These are phyloP conservation scores for Syngnathoides biaculeatus DNA, from an alignment of 2,113 vertebrate genomes.

Conservation along the genomic window DNA sequence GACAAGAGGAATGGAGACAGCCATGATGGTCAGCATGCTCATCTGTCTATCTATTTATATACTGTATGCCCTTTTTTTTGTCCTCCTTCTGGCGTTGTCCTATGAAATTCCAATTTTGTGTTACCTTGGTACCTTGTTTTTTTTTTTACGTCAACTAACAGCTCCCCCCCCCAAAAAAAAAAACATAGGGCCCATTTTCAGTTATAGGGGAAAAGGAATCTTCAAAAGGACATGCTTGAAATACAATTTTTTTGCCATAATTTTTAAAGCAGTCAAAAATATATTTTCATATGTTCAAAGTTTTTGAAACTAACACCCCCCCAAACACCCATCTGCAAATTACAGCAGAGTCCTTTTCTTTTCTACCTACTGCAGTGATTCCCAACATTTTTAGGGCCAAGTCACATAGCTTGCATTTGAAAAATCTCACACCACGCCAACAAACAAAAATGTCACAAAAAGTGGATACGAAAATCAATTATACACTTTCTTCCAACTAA, in stretches of 20 bases:
- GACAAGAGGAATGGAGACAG: constrained; percentile 94
- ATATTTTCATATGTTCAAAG: too few species aligned
- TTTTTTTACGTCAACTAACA: neutral
- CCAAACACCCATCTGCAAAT: too few species aligned
- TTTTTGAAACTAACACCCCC: too few species aligned
- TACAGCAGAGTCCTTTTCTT: too few species aligned
- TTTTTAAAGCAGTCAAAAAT: too few species aligned
- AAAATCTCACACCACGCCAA: too few species aligned
- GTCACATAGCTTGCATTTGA: too few species aligned
- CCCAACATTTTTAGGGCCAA: too few species aligned
- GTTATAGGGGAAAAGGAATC: neutral
- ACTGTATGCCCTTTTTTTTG: neutral
- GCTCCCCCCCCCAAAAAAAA: neutral
- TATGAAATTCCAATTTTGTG: neutral
- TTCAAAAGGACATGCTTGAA: neutral
- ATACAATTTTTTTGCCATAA: neutral
- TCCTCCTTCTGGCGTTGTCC: neutral
- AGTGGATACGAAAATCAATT: too few species aligned
- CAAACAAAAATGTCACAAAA: too few species aligned
- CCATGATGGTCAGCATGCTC: constrained; percentile 76
- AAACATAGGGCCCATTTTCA: neutral
- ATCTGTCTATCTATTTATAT: neutral
- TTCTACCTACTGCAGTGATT: neutral
- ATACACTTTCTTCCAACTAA: too few species aligned
- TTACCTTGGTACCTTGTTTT: neutral